Conservation (phyloP, 2,797 vertebrate species). For the Cirrhinus molitorella region DNA sequence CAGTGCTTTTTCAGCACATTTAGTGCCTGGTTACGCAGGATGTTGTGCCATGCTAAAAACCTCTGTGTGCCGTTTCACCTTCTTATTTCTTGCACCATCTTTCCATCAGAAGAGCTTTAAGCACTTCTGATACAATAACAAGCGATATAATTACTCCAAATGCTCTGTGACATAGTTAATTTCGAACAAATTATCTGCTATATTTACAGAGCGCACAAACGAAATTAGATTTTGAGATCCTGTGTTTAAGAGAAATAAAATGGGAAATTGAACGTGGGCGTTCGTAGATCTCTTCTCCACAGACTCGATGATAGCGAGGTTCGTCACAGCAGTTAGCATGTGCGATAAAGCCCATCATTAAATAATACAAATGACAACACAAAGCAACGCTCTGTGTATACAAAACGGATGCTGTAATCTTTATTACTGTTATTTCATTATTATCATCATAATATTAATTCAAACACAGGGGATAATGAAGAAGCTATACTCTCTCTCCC, state of each 20-base stretch:
- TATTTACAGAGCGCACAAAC: conserved; percentile 43
- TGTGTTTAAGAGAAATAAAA: conserved; percentile 38
- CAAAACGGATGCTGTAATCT: conserved; percentile 35
- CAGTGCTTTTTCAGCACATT: neutral
- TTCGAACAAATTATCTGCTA: conserved; percentile 52
- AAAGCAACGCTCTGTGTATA: conserved; percentile 33
- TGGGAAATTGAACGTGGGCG: conserved; percentile 24
- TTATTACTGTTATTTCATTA: conserved; percentile 53
- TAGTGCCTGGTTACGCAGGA: neutral
- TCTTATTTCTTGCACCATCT: neutral
- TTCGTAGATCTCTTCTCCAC: conserved; percentile 23
- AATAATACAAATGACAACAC: conserved; percentile 37
- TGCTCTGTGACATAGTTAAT: conserved; percentile 46
- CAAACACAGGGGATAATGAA: conserved; percentile 47
- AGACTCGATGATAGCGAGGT: conserved; percentile 26
- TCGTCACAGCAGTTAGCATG: conserved; percentile 39
- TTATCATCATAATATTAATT: conserved; percentile 49
- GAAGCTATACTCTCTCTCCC: conserved; percentile 26
- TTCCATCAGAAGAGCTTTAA: conserved; percentile 25
- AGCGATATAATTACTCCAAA: conserved; percentile 47
- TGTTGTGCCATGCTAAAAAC: neutral
- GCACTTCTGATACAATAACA: conserved; percentile 50
- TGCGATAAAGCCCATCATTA: conserved; percentile 43
- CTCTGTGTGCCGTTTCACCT: neutral
- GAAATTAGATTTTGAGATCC: conserved; percentile 45